These are phyloP conservation scores for Baccha elongata DNA, from an alignment of 2,888 invertebrate species.

Conservation along the genomic window DNA sequence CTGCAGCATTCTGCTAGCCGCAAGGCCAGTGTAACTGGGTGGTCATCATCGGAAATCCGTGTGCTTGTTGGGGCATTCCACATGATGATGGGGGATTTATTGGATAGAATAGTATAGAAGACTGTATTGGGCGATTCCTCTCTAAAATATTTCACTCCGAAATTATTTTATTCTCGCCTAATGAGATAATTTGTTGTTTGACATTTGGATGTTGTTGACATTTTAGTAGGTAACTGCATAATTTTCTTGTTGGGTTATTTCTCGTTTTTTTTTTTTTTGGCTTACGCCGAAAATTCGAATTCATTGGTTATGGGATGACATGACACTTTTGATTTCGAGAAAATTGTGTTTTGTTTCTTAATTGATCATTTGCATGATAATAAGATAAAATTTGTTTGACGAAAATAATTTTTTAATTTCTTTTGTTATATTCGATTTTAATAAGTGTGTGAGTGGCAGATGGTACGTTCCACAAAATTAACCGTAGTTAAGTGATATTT, in stretches of 20 bases:
- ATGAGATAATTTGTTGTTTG: constrained; percentile 74
- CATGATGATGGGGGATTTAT: constrained; percentile 60
- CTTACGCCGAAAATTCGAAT: constrained; percentile 31
- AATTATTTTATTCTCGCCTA: constrained; percentile 65
- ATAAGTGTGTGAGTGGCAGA: constrained; percentile 15
- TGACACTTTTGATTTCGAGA: constrained; percentile 15
- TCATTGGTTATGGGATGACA: constrained; percentile 2
- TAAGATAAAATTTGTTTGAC: constrained; percentile 67
- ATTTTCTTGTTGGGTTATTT: constrained; percentile 9
- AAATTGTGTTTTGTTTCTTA: constrained; percentile 12
- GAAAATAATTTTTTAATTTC: constrained; percentile 57
- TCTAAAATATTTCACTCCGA: constrained; percentile 50
- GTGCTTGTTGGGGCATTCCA: constrained; percentile 48
- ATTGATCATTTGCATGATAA: constrained; percentile 69
- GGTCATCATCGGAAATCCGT: constrained; percentile 45
- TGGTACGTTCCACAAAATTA: constrained; percentile 36
- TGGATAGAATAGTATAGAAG: constrained; percentile 36
- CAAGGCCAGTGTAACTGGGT: constrained; percentile 63
- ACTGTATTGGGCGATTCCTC: constrained; percentile 27
- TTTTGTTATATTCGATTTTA: constrained; percentile 15
- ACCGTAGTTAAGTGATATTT: constrained; percentile 33
- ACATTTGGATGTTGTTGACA: constrained; percentile 65
- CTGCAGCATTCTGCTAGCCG: constrained; percentile 20
- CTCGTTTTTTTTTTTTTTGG: constrained; percentile 2
- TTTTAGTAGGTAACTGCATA: constrained; percentile 22